Percentiles rank a stretch among this genome's conserved stretches.
These are phyloP conservation scores for Zoroaster sp. DNA, from an alignment of 53 echinoderm and acorn worm genomes.

Conservation along the genomic window DNA sequence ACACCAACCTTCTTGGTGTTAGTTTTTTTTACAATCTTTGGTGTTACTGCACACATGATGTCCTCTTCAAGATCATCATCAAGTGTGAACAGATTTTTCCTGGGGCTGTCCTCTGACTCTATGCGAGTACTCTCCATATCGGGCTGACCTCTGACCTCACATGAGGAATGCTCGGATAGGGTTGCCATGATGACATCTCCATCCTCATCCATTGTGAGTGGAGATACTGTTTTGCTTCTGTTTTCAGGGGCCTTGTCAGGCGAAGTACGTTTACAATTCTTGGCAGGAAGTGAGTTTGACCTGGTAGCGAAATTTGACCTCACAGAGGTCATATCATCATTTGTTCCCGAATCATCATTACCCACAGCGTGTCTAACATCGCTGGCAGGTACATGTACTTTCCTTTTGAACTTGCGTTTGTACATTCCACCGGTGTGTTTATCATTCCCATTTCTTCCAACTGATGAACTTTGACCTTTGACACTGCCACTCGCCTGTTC, in stretches of 20 bases:
- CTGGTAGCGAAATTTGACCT: neutral
- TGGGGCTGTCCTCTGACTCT: neutral
- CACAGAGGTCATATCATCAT: neutral
- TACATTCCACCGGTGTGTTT: neutral
- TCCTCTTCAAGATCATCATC: neutral
- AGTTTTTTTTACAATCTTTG: neutral
- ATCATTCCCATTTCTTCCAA: neutral
- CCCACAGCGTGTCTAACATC: neutral
- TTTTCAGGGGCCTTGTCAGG: neutral
- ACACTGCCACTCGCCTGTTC: neutral
- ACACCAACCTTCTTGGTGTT: neutral
- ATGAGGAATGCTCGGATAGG: conserved; percentile 41
- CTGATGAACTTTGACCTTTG: neutral
- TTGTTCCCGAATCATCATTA: neutral
- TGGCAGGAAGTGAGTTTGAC: neutral
- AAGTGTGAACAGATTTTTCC: neutral
- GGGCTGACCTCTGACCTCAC: neutral
- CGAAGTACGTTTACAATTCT: neutral
- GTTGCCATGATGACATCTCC: conserved; percentile 66
- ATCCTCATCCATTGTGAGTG: conserved; percentile 22
- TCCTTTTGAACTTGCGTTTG: neutral
- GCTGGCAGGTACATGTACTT: neutral
- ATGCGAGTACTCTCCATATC: conserved; percentile 47
- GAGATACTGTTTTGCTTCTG: neutral
- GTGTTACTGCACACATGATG: neutral